Base-by-base conservation (phyloP, 2,797 vertebrate genomes). In the Amazonetta brasiliensis region DNA sequence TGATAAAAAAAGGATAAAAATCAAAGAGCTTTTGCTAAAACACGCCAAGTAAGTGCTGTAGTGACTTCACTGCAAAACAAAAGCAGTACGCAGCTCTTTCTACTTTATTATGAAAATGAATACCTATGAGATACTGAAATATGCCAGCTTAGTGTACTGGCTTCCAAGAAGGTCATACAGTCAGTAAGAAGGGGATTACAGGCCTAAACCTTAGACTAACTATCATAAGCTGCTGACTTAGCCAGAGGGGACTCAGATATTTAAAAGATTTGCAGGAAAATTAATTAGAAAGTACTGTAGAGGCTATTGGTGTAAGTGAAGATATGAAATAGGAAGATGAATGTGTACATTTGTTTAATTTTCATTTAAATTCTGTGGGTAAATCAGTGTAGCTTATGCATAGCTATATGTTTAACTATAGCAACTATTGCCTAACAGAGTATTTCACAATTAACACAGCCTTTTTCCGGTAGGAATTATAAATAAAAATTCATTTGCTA, bases 201-300 rank as follows among this genome's bases (percentile, higher is more conserved):
- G 86, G 16, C 46, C 90, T 95, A 95, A 96, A 95, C 90, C 92
- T 94, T 90, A 87, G 71, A 90, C 95, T 95, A 94, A 96, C 94
- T 82, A 56, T 71, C 74, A 89, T 95, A 95, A 97, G 92, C 93
- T 95, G 46, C 81, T 82, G 86, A 90, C 7, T 96, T 95, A 93
- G 63, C 39, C 63, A 84, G 52, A 76, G 50, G 26, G 86, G 56
- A 89, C 86, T 93, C 84, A 89, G 92, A 74, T 95, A 82, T 95
- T 97, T 96, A 93, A 93, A 31, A 94, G 92, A 94, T 95, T 94
- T 95, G 30, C 48, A 37, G 67, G 82, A 74, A 93, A 95, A 95
- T 88, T 95, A 95, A 92, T 92, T 84, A 89, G 46, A 67, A 89
- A 71, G 48, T 87, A 76, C 33, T 48, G 26, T 50, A 82, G 81